These are phyloP conservation scores for Brachionichthys hirsutus DNA, from an alignment of 2,113 vertebrate genomes.

Conservation along the genomic window DNA sequence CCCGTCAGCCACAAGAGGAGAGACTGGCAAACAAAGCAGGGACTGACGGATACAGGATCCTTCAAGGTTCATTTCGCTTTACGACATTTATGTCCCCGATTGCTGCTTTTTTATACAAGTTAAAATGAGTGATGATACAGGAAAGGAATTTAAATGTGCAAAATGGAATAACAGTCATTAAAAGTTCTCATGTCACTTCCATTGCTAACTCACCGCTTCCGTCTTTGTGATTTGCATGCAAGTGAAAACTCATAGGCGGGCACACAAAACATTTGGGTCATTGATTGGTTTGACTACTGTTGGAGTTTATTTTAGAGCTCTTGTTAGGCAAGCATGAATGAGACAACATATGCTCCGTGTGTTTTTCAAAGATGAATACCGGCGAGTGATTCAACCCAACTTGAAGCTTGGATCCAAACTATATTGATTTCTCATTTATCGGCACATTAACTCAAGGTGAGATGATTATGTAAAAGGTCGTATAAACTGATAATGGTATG, in stretches of 20 bases:
- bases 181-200: too few species aligned
- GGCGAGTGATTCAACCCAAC: too few species aligned
- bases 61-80: conserved; percentile 30
- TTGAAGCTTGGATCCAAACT: too few species aligned
- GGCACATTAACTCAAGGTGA: conserved; percentile 15
- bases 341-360: neutral
- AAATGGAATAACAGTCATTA: too few species aligned
- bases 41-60: neutral
- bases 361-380: too few species aligned
- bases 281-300: too few species aligned
- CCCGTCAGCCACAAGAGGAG: conserved; percentile 21
- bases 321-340: neutral
- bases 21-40: conserved; percentile 6
- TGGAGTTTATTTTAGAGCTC: too few species aligned
- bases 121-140: conserved; percentile 4
- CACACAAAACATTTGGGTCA: too few species aligned
- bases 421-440: neutral
- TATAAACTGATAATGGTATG: conserved; percentile 42
- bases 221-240: too few species aligned
- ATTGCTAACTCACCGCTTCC: too few species aligned
- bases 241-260: too few species aligned
- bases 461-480: conserved; percentile 28
- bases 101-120: conserved; percentile 15
- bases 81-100: conserved; percentile 4
- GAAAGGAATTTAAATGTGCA: too few species aligned